Conservation (phyloP, 1,140 invertebrate species). For the Zaprionus tsacasi region DNA sequence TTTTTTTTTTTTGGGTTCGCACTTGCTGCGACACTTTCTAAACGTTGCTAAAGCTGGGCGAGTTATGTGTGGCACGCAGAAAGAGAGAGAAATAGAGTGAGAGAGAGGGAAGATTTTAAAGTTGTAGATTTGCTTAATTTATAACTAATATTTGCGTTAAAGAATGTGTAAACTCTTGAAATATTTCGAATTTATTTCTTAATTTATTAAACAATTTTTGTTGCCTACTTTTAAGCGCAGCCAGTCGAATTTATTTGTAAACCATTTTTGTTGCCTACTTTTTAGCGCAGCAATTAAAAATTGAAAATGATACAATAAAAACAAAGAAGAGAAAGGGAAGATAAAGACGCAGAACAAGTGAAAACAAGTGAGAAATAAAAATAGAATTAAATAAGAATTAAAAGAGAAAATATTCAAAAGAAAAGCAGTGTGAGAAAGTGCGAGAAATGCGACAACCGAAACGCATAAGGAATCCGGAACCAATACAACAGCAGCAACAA, state of each 20-base stretch:
- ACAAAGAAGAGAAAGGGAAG: conserved; percentile 34
- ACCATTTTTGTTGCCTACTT: conserved; percentile 11
- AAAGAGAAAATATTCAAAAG: background rate
- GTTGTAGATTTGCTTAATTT: background rate
- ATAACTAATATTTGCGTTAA: background rate
- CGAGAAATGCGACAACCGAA: background rate
- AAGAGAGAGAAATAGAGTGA: background rate
- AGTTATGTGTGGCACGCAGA: background rate
- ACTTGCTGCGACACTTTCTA: conserved; percentile 18
- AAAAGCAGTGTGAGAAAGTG: background rate
- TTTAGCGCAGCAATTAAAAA: background rate
- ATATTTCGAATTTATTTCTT: background rate
- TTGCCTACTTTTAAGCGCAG: background rate
- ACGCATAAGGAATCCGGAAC: background rate
- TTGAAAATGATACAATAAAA: background rate
- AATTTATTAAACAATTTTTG: background rate
- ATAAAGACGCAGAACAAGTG: conserved; percentile 44
- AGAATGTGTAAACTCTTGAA: conserved; percentile 3
- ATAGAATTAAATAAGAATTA: conserved; percentile 1
- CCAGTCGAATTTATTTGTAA: too few species aligned
- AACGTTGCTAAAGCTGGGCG: conserved; percentile 10
- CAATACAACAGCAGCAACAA: background rate
- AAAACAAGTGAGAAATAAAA: conserved; percentile 20
- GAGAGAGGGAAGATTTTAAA: background rate
- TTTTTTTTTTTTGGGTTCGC: background rate